These are phyloP conservation scores for Electrona antarctica DNA, from an alignment of 2,113 vertebrate species.

Conservation along the genomic window DNA sequence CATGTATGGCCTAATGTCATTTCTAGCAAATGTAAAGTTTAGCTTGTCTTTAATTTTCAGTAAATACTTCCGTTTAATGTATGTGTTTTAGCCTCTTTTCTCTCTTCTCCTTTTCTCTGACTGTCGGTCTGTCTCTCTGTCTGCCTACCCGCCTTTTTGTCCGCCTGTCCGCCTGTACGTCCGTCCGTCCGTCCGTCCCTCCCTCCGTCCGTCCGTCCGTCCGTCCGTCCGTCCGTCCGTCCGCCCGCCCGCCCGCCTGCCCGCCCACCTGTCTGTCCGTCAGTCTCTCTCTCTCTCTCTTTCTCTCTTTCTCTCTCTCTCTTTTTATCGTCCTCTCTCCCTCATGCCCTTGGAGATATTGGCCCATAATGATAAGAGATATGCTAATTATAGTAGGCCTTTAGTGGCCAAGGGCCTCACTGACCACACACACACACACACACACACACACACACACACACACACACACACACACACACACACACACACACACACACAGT, in stretches of 20 bases:
- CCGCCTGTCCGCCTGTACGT: not conserved
- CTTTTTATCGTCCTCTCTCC: constrained; percentile 10
- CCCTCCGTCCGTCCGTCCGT: no score
- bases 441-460: constrained; percentile 1
- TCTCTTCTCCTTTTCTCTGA: no score
- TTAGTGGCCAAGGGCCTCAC: constrained; percentile 25
- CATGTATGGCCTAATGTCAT: no score
- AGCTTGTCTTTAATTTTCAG: no score
- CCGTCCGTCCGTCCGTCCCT: no score
- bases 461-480: constrained; percentile 9
- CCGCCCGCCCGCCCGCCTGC: not conserved
- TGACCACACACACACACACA: constrained; percentile 36
- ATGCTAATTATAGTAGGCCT: constrained; percentile 58
- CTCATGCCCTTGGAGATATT: constrained; percentile 37
- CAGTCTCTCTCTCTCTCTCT: not conserved
- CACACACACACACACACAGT: not conserved
- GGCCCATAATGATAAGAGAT: constrained; percentile 56
- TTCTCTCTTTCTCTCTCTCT: not conserved
- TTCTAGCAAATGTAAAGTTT: no score
- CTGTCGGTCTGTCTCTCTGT: no score
- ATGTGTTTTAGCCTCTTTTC: no score
- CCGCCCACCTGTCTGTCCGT: no score
- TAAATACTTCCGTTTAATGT: no score
- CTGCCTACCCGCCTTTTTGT: no score
- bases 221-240: no score